These are phyloP conservation scores for Hyperopisus bebe DNA, from an alignment of 2,113 vertebrate species.

Conservation along the genomic window DNA sequence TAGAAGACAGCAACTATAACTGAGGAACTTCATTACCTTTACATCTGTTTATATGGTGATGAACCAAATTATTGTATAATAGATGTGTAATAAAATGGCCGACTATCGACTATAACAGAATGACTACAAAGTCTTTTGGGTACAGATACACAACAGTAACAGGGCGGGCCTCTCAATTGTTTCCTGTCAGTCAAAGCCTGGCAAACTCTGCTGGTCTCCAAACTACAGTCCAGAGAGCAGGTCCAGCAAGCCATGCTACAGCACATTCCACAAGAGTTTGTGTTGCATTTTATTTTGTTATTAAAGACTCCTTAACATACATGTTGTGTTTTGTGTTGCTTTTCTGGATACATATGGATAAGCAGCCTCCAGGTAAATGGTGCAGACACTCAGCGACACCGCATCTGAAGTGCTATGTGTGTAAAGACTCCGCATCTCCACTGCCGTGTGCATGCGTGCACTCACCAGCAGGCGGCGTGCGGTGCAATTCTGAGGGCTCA, in stretches of 20 bases:
- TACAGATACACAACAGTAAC: background rate
- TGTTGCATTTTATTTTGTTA: background rate
- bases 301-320: background rate
- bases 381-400: background rate
- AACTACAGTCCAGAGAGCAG: background rate
- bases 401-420: background rate
- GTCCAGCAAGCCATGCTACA: background rate
- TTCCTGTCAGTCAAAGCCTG: background rate
- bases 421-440: background rate
- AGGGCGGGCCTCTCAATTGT: background rate
- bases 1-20: background rate
- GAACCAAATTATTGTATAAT: background rate
- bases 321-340: background rate
- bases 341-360: background rate
- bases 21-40: background rate
- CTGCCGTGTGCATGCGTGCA: background rate
- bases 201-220: background rate
- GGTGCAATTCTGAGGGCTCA: conserved; percentile 34
- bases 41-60: background rate
- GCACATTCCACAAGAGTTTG: background rate
- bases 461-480: conserved; percentile 54
- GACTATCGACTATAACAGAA: background rate
- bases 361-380: background rate
- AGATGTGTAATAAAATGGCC: background rate
- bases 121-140: background rate